A percentile compares a stretch with the other conserved stretches of the same genome.
Evolutionary conservation across 2,888 invertebrate species (phyloP).

Genomic region (Oscheius sp.): DNA sequence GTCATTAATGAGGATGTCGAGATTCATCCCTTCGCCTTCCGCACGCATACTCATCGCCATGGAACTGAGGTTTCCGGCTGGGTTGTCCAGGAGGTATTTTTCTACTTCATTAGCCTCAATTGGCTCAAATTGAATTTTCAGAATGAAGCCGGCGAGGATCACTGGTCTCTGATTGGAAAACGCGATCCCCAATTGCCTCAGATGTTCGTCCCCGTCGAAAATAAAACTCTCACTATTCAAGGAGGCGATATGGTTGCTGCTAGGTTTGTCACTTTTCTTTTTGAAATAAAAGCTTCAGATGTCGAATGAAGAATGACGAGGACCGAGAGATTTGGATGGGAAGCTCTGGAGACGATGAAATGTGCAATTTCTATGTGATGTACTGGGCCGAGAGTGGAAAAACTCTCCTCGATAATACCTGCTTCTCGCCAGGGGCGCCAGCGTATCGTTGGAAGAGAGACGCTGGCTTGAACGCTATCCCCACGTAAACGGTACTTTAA

Average conservation of each 20-base stretch:
- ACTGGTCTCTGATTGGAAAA: conserved; percentile 86
- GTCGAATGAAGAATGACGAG: conserved; percentile 67
- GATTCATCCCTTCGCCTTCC: conserved; percentile 91
- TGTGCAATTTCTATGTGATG: conserved; percentile 71
- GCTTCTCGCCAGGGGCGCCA: conserved; percentile 68
- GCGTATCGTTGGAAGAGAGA: conserved; percentile 62
- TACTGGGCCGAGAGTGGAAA: conserved; percentile 65
- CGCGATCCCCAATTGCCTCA: conserved; percentile 85
- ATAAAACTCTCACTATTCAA: conserved; percentile 76
- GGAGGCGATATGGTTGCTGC: conserved; percentile 52
- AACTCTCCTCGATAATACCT: conserved; percentile 59
- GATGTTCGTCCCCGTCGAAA: conserved; percentile 88
- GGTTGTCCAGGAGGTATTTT: conserved; percentile 58
- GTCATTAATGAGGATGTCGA: conserved; percentile 79
- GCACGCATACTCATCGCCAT: conserved; percentile 86
- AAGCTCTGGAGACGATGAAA: conserved; percentile 69
- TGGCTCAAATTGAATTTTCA: conserved; percentile 4
- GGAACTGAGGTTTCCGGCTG: conserved; percentile 64
- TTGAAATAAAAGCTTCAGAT: conserved; percentile 34
- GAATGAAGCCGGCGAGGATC: conserved; percentile 71
- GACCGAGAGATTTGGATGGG: conserved; percentile 62
- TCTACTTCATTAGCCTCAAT: neutral
- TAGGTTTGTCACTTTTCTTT: conserved; percentile 12
- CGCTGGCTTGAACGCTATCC: conserved; percentile 65
- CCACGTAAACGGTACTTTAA: conserved; percentile 34